Evolutionary conservation across 1,140 invertebrate genomes (phyloP).

Genomic region (Drosophila willistoni): DNA sequence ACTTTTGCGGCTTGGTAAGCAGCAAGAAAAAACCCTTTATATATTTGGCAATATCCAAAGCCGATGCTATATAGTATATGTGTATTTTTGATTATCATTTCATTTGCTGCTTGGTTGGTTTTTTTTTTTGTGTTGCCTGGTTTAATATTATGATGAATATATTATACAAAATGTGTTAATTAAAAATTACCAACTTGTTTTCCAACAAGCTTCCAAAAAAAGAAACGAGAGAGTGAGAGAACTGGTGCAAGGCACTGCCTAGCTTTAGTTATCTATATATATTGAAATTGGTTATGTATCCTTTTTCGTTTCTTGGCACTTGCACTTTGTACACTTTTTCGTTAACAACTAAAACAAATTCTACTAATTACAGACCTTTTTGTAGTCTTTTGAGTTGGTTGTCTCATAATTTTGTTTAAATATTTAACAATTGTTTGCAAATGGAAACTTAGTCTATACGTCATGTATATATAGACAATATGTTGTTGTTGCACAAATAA

Average conservation of each 20-base stretch:
- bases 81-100: slow-evolving; percentile 43
- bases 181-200: slow-evolving; percentile 73
- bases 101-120: slow-evolving; percentile 37
- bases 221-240: slow-evolving; percentile 21
- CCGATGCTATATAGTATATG: slow-evolving; percentile 1
- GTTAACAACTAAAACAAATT: slow-evolving; percentile 60
- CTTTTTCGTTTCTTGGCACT: not conserved
- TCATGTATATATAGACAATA: slow-evolving; percentile 15
- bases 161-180: slow-evolving; percentile 59
- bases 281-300: slow-evolving; percentile 9
- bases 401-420: slow-evolving; percentile 76
- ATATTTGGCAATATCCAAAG: slow-evolving; percentile 57
- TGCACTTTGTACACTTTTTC: slow-evolving; percentile 25
- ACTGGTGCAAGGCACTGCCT: slow-evolving; percentile 59
- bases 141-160: slow-evolving; percentile 60
- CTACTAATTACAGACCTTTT: slow-evolving; percentile 70
- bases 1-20: slow-evolving; percentile 38
- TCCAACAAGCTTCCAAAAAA: slow-evolving; percentile 42
- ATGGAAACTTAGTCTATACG: slow-evolving; percentile 53
- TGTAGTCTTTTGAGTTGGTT: slow-evolving; percentile 53
- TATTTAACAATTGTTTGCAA: slow-evolving; percentile 76
- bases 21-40: slow-evolving; percentile 50
- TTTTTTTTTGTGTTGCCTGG: slow-evolving; percentile 37
- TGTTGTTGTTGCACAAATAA: slow-evolving; percentile 38
- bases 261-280: slow-evolving; percentile 2